Base-by-base conservation (phyloP, 2,113 vertebrate genomes). In the Glaucidium brasilianum region DNA sequence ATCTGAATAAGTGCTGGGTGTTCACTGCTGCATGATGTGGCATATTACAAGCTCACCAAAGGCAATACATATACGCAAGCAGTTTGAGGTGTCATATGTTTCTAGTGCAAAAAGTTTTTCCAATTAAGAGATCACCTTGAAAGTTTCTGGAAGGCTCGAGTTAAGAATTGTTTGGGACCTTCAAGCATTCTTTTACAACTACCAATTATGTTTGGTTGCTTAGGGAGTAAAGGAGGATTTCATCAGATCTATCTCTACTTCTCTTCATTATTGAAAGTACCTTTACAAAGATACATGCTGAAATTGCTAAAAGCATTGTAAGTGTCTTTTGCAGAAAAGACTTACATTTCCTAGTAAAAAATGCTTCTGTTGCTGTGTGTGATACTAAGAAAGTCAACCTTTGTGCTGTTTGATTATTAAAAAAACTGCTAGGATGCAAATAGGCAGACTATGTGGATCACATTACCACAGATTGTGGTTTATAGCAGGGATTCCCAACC, bases 381-480 rank as follows among this genome's bases (percentile, higher is more conserved):
- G 29, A 53, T 62, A 39, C 19, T 32, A 53, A 90, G 25, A 68
- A 82, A 27, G 5, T 68, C 16, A 75, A 22, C 6, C 3, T 77
- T 49, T 45, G 10, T 60, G 15, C 23, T 52, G 17, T 77, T 89
- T 77, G 74, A 37, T 67, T 81, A 35, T 9, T 29, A 75, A 58
- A 69, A 80, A 20, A 12, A 25, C 12, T 73, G 17, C 29, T 79
- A 55, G 29, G 27, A 50, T 47, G 35, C 25, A 81, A 59, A 68
- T 35, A 58, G 0, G 0, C 12, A 76, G 72, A 35, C 11, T 64
- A 1, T 37, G 10, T 66, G 25, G 39, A 41, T 88, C 5, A 17
- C 47, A 35, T 74, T 62, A 45, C 25, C 23, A 41, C 19, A 52
- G 11, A 17, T 19, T 50, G 15, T 55, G 21, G 30, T 29, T 90